phyloP scores from a whole-genome alignment of 2,113 vertebrate genomes.

The Taxidea taxus region DNA sequence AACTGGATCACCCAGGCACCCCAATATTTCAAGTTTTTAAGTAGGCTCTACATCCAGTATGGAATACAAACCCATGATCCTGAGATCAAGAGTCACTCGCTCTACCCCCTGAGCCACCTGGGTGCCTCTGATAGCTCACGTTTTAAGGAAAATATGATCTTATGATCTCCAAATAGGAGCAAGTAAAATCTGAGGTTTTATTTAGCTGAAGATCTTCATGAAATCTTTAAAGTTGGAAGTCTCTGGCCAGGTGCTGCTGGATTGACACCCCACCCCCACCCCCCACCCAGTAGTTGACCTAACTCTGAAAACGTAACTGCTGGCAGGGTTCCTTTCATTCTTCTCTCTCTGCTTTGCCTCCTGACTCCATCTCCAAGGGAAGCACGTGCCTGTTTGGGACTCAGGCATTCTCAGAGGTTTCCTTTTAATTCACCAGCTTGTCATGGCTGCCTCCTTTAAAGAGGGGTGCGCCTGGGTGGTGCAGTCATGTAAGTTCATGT shows the following conservation, averaged over 20 bases:
- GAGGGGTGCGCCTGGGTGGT: not conserved
- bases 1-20: not conserved
- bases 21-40: not conserved
- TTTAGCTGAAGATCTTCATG: not conserved
- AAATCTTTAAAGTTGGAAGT: not conserved
- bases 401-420: not conserved
- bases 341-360: not conserved
- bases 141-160: not conserved
- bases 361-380: not conserved
- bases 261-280: not conserved
- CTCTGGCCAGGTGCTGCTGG: not conserved
- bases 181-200: not conserved
- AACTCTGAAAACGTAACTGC: not conserved
- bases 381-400: not conserved
- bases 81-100: not conserved
- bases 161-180: not conserved
- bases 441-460: not conserved
- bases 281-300: not conserved
- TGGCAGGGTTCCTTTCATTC: not conserved
- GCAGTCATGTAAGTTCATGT: not conserved
- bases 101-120: not conserved
- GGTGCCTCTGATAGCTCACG: not conserved
- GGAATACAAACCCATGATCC: not conserved
- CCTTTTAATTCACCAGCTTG: not conserved
- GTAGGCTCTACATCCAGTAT: not conserved